phyloP scores from a whole-genome alignment of 64 coral and sea anemone species.

The Stylophora pistillata region DNA sequence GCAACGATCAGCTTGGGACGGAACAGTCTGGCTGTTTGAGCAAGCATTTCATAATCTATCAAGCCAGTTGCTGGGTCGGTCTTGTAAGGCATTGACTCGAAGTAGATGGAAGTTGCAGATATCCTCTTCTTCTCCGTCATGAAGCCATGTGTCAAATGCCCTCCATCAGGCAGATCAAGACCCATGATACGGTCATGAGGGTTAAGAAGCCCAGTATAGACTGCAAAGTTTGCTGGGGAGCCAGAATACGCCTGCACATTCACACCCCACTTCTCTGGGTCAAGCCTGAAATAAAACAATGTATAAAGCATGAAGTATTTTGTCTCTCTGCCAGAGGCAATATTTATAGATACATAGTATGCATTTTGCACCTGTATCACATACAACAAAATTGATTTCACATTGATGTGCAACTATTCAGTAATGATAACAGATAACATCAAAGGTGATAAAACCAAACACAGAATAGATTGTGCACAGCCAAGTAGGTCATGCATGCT shows the following conservation, averaged over 20 bases:
- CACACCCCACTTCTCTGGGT: constrained; percentile 98
- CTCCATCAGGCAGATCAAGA: constrained; percentile 96
- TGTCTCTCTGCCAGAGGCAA: too few relatives aligned
- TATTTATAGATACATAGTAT: too few relatives aligned
- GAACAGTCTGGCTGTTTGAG: constrained; percentile 82
- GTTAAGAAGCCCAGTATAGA: constrained; percentile 87
- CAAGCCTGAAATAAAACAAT: constrained; percentile 59
- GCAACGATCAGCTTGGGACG: constrained; percentile 97
- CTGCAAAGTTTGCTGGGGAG: constrained; percentile 97
- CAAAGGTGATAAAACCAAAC: too few relatives aligned
- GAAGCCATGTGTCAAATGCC: constrained; percentile 96
- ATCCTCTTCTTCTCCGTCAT: constrained; percentile 99
- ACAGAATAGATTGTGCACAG: too few relatives aligned
- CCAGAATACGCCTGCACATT: constrained; percentile 98
- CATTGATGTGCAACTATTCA: too few relatives aligned
- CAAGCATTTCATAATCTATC: constrained; percentile 95
- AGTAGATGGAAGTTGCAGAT: constrained; percentile 98
- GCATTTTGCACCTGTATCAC: too few relatives aligned
- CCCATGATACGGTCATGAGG: constrained; percentile 99
- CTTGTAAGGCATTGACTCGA: constrained; percentile 99
- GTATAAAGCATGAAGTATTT: background rate
- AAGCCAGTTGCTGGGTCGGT: constrained; percentile 75
- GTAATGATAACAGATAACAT: too few relatives aligned
- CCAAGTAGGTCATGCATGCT: too few relatives aligned
- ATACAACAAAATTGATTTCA: too few relatives aligned